Evolutionary conservation across 2,888 invertebrate genomes (phyloP).

Genomic region (Bibio marci): DNA sequence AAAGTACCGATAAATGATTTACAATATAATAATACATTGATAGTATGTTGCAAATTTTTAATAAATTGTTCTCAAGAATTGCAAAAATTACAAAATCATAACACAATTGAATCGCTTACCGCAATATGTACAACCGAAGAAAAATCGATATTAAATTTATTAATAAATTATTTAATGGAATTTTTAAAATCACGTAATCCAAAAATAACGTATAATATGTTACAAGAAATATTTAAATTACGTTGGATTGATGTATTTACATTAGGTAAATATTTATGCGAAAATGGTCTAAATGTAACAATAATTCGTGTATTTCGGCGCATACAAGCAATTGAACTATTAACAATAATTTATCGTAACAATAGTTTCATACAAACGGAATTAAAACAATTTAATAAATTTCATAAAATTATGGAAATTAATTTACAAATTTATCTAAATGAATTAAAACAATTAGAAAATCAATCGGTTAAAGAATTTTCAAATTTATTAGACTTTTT

Average conservation of each 20-base stretch:
- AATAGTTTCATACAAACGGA: conserved; percentile 17
- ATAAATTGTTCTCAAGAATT: conserved; percentile 12
- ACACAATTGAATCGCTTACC: background rate
- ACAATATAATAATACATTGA: conserved; percentile 15
- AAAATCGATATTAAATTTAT: conserved; percentile 8
- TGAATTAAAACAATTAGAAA: conserved; percentile 6
- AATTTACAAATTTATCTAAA: conserved; percentile 12
- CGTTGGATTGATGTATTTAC: conserved; percentile 47
- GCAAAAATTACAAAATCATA: conserved; percentile 1
- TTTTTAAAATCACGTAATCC: conserved; percentile 21
- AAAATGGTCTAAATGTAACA: conserved; percentile 34
- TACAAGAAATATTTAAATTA: conserved; percentile 43
- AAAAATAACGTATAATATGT: conserved; percentile 41
- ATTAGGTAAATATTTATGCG: conserved; percentile 38
- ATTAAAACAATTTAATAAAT: conserved; percentile 11
- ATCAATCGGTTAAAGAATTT: conserved; percentile 6
- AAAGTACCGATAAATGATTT: conserved; percentile 8
- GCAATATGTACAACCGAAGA: background rate
- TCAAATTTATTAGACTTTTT: conserved; percentile 5
- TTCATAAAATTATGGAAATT: conserved; percentile 15
- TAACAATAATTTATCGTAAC: conserved; percentile 45
- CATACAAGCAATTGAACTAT: conserved; percentile 47
- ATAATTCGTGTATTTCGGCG: conserved; percentile 45
- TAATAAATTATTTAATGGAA: conserved; percentile 15
- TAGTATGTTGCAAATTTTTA: conserved; percentile 18